Evolutionary conservation across 2,888 invertebrate species (phyloP).

Genomic region (Tineola bisselliella): DNA sequence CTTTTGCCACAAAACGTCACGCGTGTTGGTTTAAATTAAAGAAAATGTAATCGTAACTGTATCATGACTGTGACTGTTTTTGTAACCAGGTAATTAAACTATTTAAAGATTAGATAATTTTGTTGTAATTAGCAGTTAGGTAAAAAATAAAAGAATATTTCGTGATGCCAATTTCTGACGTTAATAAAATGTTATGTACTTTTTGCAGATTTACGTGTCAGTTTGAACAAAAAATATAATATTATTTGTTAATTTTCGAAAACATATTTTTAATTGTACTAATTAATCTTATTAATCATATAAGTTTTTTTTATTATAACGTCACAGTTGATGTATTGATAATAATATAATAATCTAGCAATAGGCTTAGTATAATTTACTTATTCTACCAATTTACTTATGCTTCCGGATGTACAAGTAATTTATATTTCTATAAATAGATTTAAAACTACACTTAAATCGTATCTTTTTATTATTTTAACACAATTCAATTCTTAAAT

Average conservation of each 20-base stretch:
- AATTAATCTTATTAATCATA: too few species aligned
- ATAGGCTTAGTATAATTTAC: background rate
- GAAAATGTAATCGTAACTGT: background rate
- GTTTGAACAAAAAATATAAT: too few species aligned
- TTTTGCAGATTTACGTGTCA: too few species aligned
- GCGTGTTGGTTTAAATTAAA: background rate
- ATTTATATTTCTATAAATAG: too few species aligned
- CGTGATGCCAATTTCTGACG: too few species aligned
- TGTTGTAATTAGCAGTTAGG: too few species aligned
- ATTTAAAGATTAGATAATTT: too few species aligned
- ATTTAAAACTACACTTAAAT: background rate
- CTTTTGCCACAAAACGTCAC: background rate
- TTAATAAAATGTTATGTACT: too few species aligned
- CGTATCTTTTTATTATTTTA: background rate
- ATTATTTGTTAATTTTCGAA: too few species aligned
- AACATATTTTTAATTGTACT: too few species aligned
- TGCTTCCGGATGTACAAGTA: background rate
- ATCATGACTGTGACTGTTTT: slow-evolving; percentile 6
- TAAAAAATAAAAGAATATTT: too few species aligned
- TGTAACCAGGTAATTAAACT: background rate
- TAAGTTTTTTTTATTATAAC: background rate
- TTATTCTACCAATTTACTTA: background rate
- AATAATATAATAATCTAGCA: background rate
- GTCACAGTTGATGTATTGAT: background rate
- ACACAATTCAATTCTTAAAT: too few species aligned